phyloP scores from a whole-genome alignment of 2,797 vertebrate species.

The Falco rusticolus region DNA sequence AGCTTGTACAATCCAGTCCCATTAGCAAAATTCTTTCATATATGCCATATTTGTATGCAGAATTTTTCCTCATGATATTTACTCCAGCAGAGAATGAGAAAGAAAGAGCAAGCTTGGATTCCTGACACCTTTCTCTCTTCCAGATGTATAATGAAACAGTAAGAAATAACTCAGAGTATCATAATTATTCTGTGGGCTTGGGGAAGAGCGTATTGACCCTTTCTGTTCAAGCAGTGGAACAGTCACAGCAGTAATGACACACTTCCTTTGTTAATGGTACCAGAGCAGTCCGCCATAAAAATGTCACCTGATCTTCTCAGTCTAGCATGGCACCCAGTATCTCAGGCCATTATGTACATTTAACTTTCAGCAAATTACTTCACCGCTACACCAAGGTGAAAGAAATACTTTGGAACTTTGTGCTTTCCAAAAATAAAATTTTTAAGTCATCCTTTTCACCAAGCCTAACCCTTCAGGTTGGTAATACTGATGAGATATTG shows the following conservation, averaged over 20 bases:
- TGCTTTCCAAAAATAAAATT: not conserved
- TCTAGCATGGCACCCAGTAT: not conserved
- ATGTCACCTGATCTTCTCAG: not conserved
- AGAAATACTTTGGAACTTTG: not conserved
- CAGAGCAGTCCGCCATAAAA: not conserved
- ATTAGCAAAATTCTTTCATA: not conserved
- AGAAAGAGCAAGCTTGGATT: not conserved
- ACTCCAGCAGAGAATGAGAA: not conserved
- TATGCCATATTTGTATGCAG: not conserved
- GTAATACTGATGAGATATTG: not conserved
- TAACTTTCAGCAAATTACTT: not conserved
- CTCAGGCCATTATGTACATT: not conserved
- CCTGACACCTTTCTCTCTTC: not conserved
- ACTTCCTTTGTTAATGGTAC: not conserved
- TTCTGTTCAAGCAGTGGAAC: not conserved
- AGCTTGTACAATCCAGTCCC: not conserved
- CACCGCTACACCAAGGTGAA: not conserved
- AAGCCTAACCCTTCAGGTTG: not conserved
- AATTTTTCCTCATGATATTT: not conserved
- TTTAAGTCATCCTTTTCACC: not conserved
- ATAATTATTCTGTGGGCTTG: not conserved
- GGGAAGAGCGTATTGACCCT: not conserved
- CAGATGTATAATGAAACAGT: not conserved
- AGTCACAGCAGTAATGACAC: not conserved
- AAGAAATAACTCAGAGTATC: not conserved